Evolutionary conservation across 35 echinoderm and acorn worm species (phyloP).

Genomic region (Ophioderma brevispina): DNA sequence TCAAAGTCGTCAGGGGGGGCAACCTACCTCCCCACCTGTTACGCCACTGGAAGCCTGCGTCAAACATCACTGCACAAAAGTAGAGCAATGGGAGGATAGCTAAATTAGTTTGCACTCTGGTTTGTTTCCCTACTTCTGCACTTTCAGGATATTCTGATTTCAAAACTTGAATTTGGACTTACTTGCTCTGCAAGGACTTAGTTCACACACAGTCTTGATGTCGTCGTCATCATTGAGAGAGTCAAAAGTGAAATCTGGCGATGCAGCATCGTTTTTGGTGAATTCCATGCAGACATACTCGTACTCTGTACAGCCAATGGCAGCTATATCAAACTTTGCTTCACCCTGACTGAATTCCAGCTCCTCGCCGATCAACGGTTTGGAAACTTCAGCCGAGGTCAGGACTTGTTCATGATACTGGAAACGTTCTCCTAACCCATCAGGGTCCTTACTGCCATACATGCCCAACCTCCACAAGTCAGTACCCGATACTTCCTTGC

Average conservation of each 20-base stretch:
- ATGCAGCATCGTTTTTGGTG: constrained; percentile 62
- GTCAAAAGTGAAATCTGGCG: constrained; percentile 71
- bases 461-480: constrained; percentile 82
- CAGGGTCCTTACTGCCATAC: constrained; percentile 69
- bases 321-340: constrained; percentile 88
- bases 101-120: too few species aligned
- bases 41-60: too few species aligned
- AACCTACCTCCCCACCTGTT: too few species aligned
- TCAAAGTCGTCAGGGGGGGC: too few species aligned
- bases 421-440: constrained; percentile 74
- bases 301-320: constrained; percentile 85
- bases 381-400: constrained; percentile 31
- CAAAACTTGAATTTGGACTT: not conserved
- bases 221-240: constrained; percentile 36
- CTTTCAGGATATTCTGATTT: too few species aligned
- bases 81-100: too few species aligned
- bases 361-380: constrained; percentile 14
- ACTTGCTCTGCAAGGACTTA: constrained; percentile 60
- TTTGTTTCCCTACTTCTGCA: too few species aligned
- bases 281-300: constrained; percentile 89
- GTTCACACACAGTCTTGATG: constrained; percentile 59
- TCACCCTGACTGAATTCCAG: constrained; percentile 34
- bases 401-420: constrained; percentile 82
- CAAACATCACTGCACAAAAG: too few species aligned
- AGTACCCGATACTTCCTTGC: constrained; percentile 52